Evolutionary conservation across 2,888 invertebrate genomes (phyloP).

Genomic region (Acronicta leporina): DNA sequence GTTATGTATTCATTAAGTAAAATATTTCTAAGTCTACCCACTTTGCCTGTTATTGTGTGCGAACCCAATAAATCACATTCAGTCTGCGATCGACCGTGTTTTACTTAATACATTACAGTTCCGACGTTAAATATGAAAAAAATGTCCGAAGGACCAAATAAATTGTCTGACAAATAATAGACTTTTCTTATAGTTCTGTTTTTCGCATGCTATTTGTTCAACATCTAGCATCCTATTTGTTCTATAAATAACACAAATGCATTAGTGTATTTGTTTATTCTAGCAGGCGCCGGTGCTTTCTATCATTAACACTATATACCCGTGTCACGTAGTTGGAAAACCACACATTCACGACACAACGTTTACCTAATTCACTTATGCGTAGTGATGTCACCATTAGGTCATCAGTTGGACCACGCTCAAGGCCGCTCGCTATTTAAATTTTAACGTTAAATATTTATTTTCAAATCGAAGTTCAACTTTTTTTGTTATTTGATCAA

Average conservation of each 20-base stretch:
- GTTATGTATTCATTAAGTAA: too few species aligned
- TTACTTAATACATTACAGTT: too few species aligned
- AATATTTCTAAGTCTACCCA: too few species aligned
- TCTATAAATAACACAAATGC: constrained; percentile 30
- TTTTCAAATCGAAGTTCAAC: constrained; percentile 25
- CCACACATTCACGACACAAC: constrained; percentile 21
- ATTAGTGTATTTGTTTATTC: constrained; percentile 36
- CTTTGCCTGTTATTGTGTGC: too few species aligned
- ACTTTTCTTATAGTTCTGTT: background rate
- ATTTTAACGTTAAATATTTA: constrained; percentile 39
- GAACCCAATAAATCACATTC: too few species aligned
- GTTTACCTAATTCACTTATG: constrained; percentile 58
- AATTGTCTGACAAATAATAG: background rate
- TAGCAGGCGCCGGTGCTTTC: constrained; percentile 50
- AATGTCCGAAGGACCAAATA: background rate
- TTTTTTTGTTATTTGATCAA: constrained; percentile 9
- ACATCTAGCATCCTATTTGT: background rate
- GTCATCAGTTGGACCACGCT: constrained; percentile 54
- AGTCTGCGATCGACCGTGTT: too few species aligned
- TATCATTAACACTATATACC: constrained; percentile 21
- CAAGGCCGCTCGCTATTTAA: constrained; percentile 56
- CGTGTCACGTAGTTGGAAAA: constrained; percentile 49
- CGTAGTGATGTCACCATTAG: constrained; percentile 63
- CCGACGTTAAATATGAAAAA: background rate
- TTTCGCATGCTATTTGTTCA: background rate